Conservation (phyloP, 2,888 invertebrate genomes). For the Agonopterix subpropinquella region DNA sequence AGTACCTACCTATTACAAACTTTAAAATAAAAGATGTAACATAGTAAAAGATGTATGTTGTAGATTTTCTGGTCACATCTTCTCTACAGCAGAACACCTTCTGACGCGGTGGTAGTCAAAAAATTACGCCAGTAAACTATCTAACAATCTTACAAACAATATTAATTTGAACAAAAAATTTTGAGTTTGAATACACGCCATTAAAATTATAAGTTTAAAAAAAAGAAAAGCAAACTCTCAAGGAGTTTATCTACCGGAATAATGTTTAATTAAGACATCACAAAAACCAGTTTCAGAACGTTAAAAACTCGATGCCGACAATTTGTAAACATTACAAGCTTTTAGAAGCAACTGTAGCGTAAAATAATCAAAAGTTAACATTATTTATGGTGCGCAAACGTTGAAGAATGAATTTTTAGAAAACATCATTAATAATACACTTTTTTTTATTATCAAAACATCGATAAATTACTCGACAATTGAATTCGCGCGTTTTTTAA, state of each 20-base stretch:
- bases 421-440: constrained; percentile 61
- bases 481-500: constrained; percentile 67
- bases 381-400: constrained; percentile 56
- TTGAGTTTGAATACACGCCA: no score
- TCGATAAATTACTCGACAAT: constrained; percentile 69
- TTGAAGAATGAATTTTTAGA: constrained; percentile 38
- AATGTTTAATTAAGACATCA: constrained; percentile 33
- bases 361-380: constrained; percentile 34
- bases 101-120: no score
- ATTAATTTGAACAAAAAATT: no score
- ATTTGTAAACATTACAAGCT: constrained; percentile 54
- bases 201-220: background rate
- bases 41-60: no score
- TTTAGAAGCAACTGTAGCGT: constrained; percentile 53
- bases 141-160: no score
- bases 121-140: no score
- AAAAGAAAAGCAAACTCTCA: background rate
- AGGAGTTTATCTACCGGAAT: constrained; percentile 41
- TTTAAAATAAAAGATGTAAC: no score
- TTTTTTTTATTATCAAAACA: constrained; percentile 52
- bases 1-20: no score
- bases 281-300: constrained; percentile 31
- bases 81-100: no score
- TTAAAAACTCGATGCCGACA: constrained; percentile 17
- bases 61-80: no score